Evolutionary conservation across 1,140 invertebrate genomes (phyloP).

Genomic region (Grapholita molesta): DNA sequence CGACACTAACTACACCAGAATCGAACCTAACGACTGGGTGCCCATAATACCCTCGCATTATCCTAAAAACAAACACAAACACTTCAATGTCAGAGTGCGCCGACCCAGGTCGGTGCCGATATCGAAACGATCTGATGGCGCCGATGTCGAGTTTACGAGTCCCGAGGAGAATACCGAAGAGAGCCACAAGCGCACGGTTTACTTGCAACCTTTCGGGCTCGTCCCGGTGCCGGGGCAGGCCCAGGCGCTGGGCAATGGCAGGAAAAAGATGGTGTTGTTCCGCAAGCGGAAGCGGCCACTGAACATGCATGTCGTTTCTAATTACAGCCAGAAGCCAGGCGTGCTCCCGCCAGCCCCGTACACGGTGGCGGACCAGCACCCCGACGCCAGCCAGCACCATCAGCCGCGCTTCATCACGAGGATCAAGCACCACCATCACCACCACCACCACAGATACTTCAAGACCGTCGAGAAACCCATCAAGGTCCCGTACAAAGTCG

Average conservation of each 20-base stretch:
- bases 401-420: constrained; percentile 64
- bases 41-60: constrained; percentile 59
- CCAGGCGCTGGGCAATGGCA: constrained; percentile 28
- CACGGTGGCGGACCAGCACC: constrained; percentile 40
- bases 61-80: constrained; percentile 31
- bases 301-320: constrained; percentile 40
- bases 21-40: constrained; percentile 57
- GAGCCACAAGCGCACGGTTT: background rate
- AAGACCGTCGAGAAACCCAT: constrained; percentile 79
- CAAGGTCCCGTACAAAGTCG: constrained; percentile 68
- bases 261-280: constrained; percentile 55
- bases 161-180: background rate
- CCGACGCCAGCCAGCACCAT: constrained; percentile 44
- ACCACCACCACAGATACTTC: constrained; percentile 80
- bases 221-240: constrained; percentile 44
- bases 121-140: background rate
- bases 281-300: constrained; percentile 46
- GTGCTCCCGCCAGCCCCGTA: constrained; percentile 22
- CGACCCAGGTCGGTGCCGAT: background rate
- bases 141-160: constrained; percentile 19
- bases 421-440: constrained; percentile 81
- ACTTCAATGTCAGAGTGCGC: background rate
- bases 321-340: constrained; percentile 36
- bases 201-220: constrained; percentile 55
- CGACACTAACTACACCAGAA: constrained; percentile 30